Percentiles rank a stretch among this genome's conserved stretches.
Conservation (phyloP, 2,113 vertebrate genomes). For the Parotia lawesii region DNA sequence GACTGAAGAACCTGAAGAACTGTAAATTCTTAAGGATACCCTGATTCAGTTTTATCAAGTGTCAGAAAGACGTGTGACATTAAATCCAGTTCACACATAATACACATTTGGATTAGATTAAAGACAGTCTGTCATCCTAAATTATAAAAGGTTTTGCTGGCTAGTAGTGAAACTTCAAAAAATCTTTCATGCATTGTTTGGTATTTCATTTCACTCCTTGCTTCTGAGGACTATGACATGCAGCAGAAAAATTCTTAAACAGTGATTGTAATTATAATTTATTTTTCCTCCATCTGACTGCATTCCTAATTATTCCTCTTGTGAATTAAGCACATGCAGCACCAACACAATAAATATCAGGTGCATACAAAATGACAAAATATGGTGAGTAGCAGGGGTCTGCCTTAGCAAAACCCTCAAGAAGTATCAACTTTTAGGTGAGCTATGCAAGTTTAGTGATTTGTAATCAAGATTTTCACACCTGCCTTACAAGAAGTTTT, state of each 20-base stretch:
- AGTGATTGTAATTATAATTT: neutral
- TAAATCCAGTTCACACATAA: neutral
- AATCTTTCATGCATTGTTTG: neutral
- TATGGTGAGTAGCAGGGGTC: neutral
- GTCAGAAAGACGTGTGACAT: neutral
- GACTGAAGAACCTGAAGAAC: neutral
- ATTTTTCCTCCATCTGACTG: neutral
- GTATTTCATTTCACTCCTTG: neutral
- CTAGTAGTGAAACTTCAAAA: neutral
- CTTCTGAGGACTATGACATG: neutral
- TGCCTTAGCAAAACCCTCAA: neutral
- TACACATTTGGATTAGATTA: neutral
- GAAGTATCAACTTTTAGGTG: neutral
- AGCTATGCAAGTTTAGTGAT: neutral
- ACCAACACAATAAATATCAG: neutral
- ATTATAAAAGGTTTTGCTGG: neutral
- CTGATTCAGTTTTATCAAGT: neutral
- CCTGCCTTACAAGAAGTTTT: neutral
- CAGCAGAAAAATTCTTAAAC: neutral
- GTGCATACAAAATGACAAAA: neutral
- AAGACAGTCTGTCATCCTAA: neutral
- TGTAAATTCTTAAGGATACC: neutral
- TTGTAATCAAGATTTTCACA: neutral
- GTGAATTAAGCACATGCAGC: neutral
- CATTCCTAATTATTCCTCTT: neutral